phyloP scores from a whole-genome alignment of 2,797 vertebrate species.

The Ctenopoma multispine region DNA sequence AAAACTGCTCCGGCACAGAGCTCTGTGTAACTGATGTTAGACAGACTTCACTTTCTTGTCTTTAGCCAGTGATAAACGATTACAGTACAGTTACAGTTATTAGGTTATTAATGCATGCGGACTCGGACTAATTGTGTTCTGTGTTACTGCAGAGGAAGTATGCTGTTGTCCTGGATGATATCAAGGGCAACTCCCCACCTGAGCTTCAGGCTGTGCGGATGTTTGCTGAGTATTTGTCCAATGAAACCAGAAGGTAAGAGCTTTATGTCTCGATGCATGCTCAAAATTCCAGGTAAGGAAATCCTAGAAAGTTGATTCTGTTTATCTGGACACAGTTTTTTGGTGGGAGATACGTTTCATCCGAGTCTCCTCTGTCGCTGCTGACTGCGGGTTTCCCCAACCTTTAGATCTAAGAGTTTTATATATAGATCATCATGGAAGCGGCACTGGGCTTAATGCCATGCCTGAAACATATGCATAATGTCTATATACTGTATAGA shows the following conservation, averaged over 20 bases:
- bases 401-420: constrained; percentile 66
- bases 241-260: constrained; percentile 87
- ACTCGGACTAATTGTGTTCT: background rate
- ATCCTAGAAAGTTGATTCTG: no score
- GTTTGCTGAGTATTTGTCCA: constrained; percentile 93
- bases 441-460: rapidly evolving
- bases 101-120: rapidly evolving
- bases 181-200: constrained; percentile 85
- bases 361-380: no score
- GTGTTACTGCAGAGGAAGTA: constrained; percentile 87
- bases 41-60: background rate
- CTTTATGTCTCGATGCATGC: no score
- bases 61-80: background rate
- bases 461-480: background rate
- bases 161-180: constrained; percentile 94
- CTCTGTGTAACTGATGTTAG: background rate
- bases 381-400: no score
- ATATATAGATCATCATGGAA: background rate
- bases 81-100: background rate
- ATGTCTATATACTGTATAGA: background rate
- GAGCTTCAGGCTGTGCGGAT: constrained; percentile 94
- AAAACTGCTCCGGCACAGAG: constrained; percentile 26
- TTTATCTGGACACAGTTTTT: no score
- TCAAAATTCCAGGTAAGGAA: no score
- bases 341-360: no score